Conservation (phyloP, 2,888 invertebrate genomes). For the Nasonia oneida region DNA sequence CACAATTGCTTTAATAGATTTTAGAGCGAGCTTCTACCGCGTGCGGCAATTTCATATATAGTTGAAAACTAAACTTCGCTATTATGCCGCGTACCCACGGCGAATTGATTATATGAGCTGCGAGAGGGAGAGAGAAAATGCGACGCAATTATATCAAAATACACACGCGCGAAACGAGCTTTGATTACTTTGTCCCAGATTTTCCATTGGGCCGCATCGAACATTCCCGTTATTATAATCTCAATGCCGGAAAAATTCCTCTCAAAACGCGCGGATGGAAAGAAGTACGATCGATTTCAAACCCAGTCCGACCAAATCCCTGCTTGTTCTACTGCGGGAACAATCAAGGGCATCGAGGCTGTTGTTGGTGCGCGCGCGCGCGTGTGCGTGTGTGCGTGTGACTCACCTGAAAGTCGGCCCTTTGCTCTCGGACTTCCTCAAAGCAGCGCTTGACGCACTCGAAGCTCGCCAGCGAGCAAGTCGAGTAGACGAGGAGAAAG, state of each 20-base stretch:
- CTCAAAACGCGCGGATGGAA: neutral
- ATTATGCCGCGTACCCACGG: neutral
- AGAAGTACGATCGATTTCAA: neutral
- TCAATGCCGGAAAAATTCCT: no score
- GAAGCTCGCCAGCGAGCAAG: slow-evolving; percentile 87
- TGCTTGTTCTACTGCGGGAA: neutral
- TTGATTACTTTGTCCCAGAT: neutral
- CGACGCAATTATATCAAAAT: neutral
- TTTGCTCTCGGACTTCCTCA: slow-evolving; percentile 90
- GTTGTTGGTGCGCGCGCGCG: neutral
- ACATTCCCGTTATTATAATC: neutral
- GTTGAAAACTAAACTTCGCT: neutral
- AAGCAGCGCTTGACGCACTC: slow-evolving; percentile 87
- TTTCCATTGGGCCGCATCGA: neutral
- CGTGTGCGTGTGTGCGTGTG: neutral
- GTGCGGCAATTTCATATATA: neutral
- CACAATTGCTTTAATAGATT: neutral
- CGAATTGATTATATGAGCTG: neutral
- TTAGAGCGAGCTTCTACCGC: neutral
- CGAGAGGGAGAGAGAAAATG: neutral
- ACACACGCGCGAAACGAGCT: neutral
- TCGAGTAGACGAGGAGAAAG: slow-evolving; percentile 91
- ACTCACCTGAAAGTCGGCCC: slow-evolving; percentile 85
- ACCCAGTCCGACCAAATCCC: neutral
- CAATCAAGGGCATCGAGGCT: no score